Evolutionary conservation across 2,888 invertebrate species (phyloP).

Genomic region (Eupithecia tripunctaria): DNA sequence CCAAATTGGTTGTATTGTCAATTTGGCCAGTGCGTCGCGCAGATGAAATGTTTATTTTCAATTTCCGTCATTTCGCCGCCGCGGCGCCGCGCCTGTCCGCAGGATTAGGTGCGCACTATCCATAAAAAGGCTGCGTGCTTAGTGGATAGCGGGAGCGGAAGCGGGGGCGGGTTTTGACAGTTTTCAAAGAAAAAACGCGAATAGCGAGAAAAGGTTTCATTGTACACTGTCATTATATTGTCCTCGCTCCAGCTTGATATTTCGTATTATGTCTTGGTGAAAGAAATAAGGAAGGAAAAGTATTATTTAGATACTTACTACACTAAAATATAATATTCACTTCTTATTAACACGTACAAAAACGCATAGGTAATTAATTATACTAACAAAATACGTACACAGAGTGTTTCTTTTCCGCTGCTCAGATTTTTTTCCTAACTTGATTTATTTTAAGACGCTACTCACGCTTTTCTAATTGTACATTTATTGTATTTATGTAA

Average conservation of each 20-base stretch:
- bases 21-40: conserved; percentile 84
- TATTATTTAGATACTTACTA: too few relatives aligned
- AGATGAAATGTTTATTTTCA: conserved; percentile 85
- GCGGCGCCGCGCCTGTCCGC: conserved; percentile 65
- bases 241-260: neutral
- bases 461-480: too few relatives aligned
- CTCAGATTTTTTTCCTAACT: too few relatives aligned
- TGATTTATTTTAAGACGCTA: too few relatives aligned
- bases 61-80: conserved; percentile 81
- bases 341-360: too few relatives aligned
- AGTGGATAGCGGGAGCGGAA: neutral
- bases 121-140: conserved; percentile 18
- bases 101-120: conserved; percentile 76
- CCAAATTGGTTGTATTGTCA: conserved; percentile 85
- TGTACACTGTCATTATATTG: neutral
- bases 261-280: too few relatives aligned
- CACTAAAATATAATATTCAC: too few relatives aligned
- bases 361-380: too few relatives aligned
- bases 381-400: too few relatives aligned
- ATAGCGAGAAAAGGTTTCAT: neutral
- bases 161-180: neutral
- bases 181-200: neutral
- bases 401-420: too few relatives aligned
- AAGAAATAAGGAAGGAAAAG: too few relatives aligned
- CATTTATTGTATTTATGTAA: too few relatives aligned